These are phyloP conservation scores for Smutsia gigantea DNA, from an alignment of 2,797 vertebrate species.

Conservation along the genomic window DNA sequence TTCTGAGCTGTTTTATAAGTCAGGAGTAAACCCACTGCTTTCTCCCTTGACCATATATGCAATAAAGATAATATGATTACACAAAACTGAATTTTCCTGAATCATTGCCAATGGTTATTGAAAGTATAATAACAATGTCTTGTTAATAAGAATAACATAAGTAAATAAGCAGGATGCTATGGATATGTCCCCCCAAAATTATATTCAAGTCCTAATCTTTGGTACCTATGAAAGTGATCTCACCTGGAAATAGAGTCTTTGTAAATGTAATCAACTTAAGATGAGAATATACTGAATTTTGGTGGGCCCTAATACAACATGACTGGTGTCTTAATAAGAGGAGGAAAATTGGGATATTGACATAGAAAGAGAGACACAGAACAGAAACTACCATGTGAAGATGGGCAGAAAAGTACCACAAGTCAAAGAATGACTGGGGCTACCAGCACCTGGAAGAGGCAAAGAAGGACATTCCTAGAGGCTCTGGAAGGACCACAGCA, in stretches of 20 bases:
- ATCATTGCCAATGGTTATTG: background rate
- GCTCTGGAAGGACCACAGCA: background rate
- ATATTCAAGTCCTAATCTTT: background rate
- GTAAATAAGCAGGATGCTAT: background rate
- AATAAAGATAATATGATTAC: background rate
- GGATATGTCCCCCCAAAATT: background rate
- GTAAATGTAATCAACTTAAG: background rate
- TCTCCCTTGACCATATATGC: background rate
- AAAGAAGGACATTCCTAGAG: background rate
- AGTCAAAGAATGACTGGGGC: background rate
- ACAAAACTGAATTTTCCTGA: slow-evolving; percentile 9
- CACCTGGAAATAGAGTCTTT: background rate
- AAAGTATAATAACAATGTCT: background rate
- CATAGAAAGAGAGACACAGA: background rate
- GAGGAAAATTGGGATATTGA: background rate
- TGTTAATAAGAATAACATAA: background rate
- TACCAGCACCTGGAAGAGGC: background rate
- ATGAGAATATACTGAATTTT: background rate
- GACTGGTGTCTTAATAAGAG: background rate
- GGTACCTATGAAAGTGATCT: background rate
- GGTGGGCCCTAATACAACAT: background rate
- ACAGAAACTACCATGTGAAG: background rate
- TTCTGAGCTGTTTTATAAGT: slow-evolving; percentile 3
- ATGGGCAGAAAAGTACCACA: background rate
- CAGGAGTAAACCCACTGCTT: background rate